These are phyloP conservation scores for Bursaphelenchus okinawaensis DNA, from an alignment of 2,888 invertebrate genomes.

Conservation along the genomic window DNA sequence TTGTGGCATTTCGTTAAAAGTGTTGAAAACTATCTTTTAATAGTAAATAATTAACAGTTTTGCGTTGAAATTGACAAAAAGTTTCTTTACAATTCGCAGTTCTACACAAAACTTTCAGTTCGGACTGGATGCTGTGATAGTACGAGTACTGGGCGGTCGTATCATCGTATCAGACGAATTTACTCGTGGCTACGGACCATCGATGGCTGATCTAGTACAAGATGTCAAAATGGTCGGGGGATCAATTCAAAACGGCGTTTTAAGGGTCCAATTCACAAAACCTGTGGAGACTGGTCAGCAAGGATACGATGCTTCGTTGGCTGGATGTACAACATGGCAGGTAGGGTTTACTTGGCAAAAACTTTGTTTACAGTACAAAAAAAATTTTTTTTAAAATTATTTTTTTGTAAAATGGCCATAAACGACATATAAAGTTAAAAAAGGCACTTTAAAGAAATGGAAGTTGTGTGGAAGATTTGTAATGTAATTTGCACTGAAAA, in stretches of 20 bases:
- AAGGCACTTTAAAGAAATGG: no score
- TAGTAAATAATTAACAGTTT: no score
- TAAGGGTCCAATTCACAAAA: slow-evolving; percentile 27
- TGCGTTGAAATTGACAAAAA: no score
- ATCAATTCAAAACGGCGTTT: slow-evolving; percentile 19
- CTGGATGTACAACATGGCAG: slow-evolving; percentile 31
- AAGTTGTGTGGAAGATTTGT: no score
- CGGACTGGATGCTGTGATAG: slow-evolving; percentile 48
- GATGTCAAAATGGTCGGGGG: slow-evolving; percentile 19
- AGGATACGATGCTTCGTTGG: slow-evolving; percentile 15
- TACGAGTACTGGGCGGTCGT: slow-evolving; percentile 43
- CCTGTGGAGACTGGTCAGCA: slow-evolving; percentile 21
- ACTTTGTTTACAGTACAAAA: slow-evolving; percentile 10
- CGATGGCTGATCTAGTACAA: slow-evolving; percentile 36
- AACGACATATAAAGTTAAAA: no score
- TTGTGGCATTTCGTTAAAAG: no score
- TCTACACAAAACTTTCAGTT: slow-evolving; percentile 33
- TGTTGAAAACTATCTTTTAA: no score
- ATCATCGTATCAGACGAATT: slow-evolving; percentile 49
- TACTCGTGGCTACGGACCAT: slow-evolving; percentile 45
- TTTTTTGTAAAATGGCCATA: no score
- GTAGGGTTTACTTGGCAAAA: slow-evolving; percentile 17
- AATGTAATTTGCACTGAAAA: no score
- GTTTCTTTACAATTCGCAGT: no score
- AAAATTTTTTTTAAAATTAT: no score